Evolutionary conservation across 2,113 vertebrate genomes (phyloP), one percentile per base, ranked within the genome.

Genomic region (Eulemur macaco): DNA sequence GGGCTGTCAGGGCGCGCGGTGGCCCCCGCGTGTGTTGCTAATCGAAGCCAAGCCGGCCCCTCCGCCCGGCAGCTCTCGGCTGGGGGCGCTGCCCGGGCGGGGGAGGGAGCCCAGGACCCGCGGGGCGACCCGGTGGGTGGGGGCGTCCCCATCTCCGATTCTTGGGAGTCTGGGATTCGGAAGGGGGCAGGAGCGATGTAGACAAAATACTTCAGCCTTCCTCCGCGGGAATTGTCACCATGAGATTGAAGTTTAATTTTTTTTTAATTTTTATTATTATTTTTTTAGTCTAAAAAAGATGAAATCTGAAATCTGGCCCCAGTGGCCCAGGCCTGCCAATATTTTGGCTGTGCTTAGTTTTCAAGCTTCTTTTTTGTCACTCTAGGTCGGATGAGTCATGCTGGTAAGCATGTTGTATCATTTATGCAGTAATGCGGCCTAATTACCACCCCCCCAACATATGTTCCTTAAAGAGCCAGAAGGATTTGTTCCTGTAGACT

Each of bases 401-500:
- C 98, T 97, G 97, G 96, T 98, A 98, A 85, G 98, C 98, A 98
- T 97, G 98, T 93, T 98, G 98, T 97, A 98, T 98, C 96, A 69
- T 98, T 98, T 98, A 98, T 88, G 94, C 97, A 95, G 97, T 95
- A 98, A 98, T 73, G 97, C 97, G 96, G 96, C 96, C 95, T 98
- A 96, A 98, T 98, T 97, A 98, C 27, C 96, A 96, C 66, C 94
- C 97, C 98, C 97, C 98, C 98, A 96, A 96, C 98, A 98, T 96
- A 96, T 78, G 98, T 97, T 98, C 96, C 98, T 98, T 98, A 96
- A 98, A 98, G 98, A 98, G 98, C 96, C 97, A 97, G 98, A 97
- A 98, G 98, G 98, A 98, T 98, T 98, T 98, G 98, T 98, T 98
- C 98, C 96, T 97, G 93, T 96, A 96, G 97, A 98, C 97, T 90